phyloP scores from a whole-genome alignment of 2,888 invertebrate species.

The Pseudococcus jackbeardsleyi region DNA sequence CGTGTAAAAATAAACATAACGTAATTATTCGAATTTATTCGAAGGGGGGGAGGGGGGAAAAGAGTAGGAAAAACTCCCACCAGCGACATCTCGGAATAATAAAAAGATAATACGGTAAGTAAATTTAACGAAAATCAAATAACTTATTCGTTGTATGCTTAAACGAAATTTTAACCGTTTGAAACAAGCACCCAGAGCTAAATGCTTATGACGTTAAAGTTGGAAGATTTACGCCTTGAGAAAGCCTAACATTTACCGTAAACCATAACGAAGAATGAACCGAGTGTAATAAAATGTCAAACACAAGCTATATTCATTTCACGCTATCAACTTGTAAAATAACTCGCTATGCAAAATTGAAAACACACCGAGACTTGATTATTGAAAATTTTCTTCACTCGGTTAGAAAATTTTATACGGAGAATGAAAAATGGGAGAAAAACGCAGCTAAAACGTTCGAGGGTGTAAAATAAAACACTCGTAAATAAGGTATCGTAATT shows the following conservation, averaged over 20 bases:
- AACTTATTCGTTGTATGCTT: neutral
- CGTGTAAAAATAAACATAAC: neutral
- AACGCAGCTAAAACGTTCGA: neutral
- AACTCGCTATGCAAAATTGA: slow-evolving; percentile 34
- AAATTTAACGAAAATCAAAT: slow-evolving; percentile 31
- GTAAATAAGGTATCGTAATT: neutral
- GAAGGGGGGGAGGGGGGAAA: neutral
- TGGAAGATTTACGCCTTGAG: slow-evolving; percentile 38
- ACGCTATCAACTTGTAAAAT: slow-evolving; percentile 35
- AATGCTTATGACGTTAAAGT: slow-evolving; percentile 47
- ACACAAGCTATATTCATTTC: slow-evolving; percentile 50
- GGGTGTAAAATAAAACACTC: neutral
- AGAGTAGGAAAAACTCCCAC: neutral
- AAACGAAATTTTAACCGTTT: neutral
- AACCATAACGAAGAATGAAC: slow-evolving; percentile 47
- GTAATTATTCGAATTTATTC: neutral
- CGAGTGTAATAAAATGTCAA: slow-evolving; percentile 47
- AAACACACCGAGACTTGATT: slow-evolving; percentile 25
- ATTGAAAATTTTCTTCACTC: slow-evolving; percentile 30
- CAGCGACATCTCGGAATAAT: neutral
- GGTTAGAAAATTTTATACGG: neutral
- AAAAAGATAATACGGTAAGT: slow-evolving; percentile 10
- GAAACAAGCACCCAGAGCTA: neutral
- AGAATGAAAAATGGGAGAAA: neutral
- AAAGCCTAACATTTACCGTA: slow-evolving; percentile 33